Percentiles rank a stretch among this genome's conserved stretches.
Conservation (phyloP, 1,140 invertebrate species). For the Leptoteleia sp. region DNA sequence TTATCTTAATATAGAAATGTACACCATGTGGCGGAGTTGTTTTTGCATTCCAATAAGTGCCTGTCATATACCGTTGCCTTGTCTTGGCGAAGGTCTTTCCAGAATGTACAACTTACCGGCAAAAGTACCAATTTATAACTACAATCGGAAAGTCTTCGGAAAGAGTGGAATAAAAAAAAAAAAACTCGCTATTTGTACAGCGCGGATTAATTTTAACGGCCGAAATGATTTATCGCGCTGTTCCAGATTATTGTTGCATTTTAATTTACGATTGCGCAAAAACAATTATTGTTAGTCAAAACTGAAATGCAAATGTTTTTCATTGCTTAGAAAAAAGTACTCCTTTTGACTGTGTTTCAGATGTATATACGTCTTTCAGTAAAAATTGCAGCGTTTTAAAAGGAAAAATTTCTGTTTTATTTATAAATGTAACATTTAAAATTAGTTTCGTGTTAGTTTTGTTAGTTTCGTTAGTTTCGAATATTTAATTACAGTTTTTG, state of each 20-base stretch:
- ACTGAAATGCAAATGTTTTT: too few species aligned
- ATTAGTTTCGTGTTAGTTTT: too few species aligned
- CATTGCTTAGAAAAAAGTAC: too few species aligned
- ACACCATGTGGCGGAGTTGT: slow-evolving; percentile 30
- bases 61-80: slow-evolving; percentile 60
- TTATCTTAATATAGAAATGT: slow-evolving; percentile 31
- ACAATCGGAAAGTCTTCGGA: slow-evolving; percentile 6
- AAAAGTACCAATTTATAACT: slow-evolving; percentile 40
- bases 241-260: slow-evolving; percentile 6
- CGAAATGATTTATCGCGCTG: background rate
- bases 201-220: slow-evolving; percentile 4
- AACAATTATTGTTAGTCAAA: background rate
- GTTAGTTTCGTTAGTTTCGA: too few species aligned
- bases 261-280: background rate
- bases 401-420: too few species aligned
- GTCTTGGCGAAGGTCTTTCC: slow-evolving; percentile 55
- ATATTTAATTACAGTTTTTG: too few species aligned
- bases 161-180: background rate
- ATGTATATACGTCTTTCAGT: too few species aligned
- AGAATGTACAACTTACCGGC: slow-evolving; percentile 34
- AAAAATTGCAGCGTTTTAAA: too few species aligned
- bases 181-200: background rate
- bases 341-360: too few species aligned
- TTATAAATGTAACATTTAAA: too few species aligned
- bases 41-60: slow-evolving; percentile 62